Evolutionary conservation across 2,113 vertebrate species (phyloP).

Genomic region (Scophthalmus maximus): DNA sequence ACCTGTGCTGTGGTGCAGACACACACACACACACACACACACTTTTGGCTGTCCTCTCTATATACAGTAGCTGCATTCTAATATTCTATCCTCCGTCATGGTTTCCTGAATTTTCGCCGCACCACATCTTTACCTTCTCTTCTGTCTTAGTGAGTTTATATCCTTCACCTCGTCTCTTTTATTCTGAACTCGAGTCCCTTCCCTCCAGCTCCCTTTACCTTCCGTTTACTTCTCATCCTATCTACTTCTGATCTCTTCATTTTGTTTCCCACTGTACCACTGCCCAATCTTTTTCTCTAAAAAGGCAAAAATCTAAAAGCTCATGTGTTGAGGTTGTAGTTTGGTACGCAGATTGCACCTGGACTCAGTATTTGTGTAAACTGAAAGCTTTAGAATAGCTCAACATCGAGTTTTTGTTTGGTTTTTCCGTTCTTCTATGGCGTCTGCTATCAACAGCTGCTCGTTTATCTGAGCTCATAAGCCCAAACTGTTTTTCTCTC

Average conservation of each 20-base stretch:
- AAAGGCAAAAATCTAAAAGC: conserved; percentile 1
- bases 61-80: not conserved
- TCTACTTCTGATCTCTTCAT: conserved; percentile 24
- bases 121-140: conserved; percentile 12
- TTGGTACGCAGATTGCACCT: not conserved
- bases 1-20: conserved; percentile 18
- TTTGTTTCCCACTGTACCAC: conserved; percentile 5
- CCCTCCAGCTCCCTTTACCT: not conserved
- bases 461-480: conserved; percentile 26
- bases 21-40: not conserved
- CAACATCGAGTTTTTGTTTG: not conserved
- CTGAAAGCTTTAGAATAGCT: conserved; percentile 1
- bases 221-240: conserved; percentile 20
- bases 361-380: not conserved
- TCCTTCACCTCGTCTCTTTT: conserved; percentile 17
- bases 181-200: conserved; percentile 16
- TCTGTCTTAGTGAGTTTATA: not conserved
- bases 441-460: conserved; percentile 24
- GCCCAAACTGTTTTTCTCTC: conserved; percentile 8
- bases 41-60: conserved; percentile 8
- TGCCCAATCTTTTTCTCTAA: not conserved
- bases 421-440: not conserved
- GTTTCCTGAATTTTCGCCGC: conserved; percentile 19
- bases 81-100: conserved; percentile 6
- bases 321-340: conserved; percentile 9